Base-by-base conservation (phyloP, 64 coral and sea anemone genomes). In the Exaiptasia diaphana region DNA sequence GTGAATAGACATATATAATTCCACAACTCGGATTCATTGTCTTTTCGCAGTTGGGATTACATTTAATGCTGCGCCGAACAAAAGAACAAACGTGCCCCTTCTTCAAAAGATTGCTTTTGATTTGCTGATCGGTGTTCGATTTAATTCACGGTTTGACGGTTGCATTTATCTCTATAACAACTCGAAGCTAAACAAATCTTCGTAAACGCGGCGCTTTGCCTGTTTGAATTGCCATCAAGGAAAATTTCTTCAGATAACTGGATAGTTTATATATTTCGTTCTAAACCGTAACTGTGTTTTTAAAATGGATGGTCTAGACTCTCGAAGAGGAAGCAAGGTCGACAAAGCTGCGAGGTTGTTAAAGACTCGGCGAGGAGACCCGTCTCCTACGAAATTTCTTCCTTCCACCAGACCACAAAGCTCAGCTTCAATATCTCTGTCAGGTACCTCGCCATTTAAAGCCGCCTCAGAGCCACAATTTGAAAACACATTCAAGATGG, bases 401-500 rank as follows among this genome's bases (percentile, higher is more conserved):
- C 30, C 18, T 1, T 67, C 40, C 22, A 71, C 86, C 5, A 59
- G 80, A 1, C 87, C 87, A 10, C 32, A 38, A 20, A 91, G 82
- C 34, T 72, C 73, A 4, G 46, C 26, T 3, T 73, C 89, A 0
- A 15, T 87, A 11, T 35, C 88, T 10, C 81, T 77, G 2, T 68
- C 81, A 1, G 50, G 58, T 12, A 64, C 64, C 2, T 41, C 56
- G 3, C 38, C 71, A 2, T 76, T 33, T 28, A 79, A 72, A 13
- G 79, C 64, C 25, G 71, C 54, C 2, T 60, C 80, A 10, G 80
- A 85, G 56, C 13, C 77, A 10, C 20, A 38, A 11, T 22, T 73
- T 26, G 85, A 99, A 67, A 99, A 99, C 21, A 93, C 89, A 7
- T 99, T 69, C 60, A 83, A 93, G 72, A 92, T 82, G 81, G 33